phyloP scores from a whole-genome alignment of 2,888 invertebrate species.

The Xiphydria camelus region DNA sequence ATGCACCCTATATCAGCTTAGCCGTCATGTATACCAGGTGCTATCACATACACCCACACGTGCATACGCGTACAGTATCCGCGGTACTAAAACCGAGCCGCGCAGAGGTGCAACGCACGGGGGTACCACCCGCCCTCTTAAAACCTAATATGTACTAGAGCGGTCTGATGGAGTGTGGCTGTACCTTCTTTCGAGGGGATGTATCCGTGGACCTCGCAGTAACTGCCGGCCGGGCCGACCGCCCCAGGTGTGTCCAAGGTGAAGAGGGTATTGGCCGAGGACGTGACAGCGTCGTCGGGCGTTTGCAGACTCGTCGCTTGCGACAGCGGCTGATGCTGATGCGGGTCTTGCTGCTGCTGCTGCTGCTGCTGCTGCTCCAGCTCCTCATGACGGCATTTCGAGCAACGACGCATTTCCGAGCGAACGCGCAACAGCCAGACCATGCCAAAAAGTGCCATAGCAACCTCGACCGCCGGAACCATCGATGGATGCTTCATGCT shows the following conservation, averaged over 20 bases:
- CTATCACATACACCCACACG: too few species aligned
- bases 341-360: conserved; percentile 42
- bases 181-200: conserved; percentile 63
- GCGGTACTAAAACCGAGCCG: too few species aligned
- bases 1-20: too few species aligned
- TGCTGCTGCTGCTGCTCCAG: conserved; percentile 49
- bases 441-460: conserved; percentile 86
- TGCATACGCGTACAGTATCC: too few species aligned
- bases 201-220: conserved; percentile 65
- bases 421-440: conserved; percentile 82
- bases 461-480: conserved; percentile 56
- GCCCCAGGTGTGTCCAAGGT: conserved; percentile 60
- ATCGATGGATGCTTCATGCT: conserved; percentile 56
- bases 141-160: neutral
- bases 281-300: conserved; percentile 47
- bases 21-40: too few species aligned
- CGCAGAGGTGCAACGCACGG: too few species aligned
- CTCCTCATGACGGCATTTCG: conserved; percentile 68
- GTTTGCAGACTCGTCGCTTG: conserved; percentile 35
- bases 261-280: conserved; percentile 59
- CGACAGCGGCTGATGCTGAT: conserved; percentile 43
- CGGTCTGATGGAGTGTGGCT: neutral
- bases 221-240: conserved; percentile 58
- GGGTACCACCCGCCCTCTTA: neutral
- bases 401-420: conserved; percentile 76